These are phyloP conservation scores for Trimorus sp. DNA, from an alignment of 2,888 invertebrate genomes.

Conservation along the genomic window DNA sequence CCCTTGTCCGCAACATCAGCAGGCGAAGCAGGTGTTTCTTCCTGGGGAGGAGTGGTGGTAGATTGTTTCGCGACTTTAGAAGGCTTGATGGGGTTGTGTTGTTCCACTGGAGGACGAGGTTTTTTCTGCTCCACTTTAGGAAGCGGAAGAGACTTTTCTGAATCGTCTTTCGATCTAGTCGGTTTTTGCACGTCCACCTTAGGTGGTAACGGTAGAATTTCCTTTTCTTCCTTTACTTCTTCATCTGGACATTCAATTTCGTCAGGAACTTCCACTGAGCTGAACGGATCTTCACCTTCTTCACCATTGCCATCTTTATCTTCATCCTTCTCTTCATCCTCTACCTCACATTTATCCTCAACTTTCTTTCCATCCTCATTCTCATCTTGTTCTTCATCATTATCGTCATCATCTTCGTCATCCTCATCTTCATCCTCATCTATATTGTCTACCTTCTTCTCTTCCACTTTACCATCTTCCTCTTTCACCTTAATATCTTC, in stretches of 20 bases:
- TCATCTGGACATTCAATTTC: constrained; percentile 36
- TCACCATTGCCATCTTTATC: constrained; percentile 44
- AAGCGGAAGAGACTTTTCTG: background rate
- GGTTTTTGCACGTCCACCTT: no score
- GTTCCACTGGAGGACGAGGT: no score
- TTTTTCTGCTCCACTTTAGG: no score
- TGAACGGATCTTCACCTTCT: constrained; percentile 64
- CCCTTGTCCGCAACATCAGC: no score
- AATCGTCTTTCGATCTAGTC: no score
- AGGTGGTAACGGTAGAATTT: no score
- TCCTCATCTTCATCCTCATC: constrained; percentile 28
- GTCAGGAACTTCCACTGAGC: constrained; percentile 10
- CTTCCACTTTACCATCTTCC: no score
- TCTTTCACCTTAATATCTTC: no score
- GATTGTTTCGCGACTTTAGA: background rate
- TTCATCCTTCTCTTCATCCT: constrained; percentile 42
- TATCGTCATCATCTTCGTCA: constrained; percentile 18
- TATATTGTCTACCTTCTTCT: constrained; percentile 46
- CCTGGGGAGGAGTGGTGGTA: background rate
- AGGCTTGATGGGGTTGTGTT: no score
- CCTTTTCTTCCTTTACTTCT: constrained; percentile 28
- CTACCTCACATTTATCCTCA: constrained; percentile 43
- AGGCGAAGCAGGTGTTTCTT: no score
- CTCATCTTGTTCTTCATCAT: constrained; percentile 75
- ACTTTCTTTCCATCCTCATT: constrained; percentile 12